Percentiles rank a stretch among this genome's conserved stretches.
phyloP scores from a whole-genome alignment of 2,888 invertebrate species.

The Uloborus plumipes region DNA sequence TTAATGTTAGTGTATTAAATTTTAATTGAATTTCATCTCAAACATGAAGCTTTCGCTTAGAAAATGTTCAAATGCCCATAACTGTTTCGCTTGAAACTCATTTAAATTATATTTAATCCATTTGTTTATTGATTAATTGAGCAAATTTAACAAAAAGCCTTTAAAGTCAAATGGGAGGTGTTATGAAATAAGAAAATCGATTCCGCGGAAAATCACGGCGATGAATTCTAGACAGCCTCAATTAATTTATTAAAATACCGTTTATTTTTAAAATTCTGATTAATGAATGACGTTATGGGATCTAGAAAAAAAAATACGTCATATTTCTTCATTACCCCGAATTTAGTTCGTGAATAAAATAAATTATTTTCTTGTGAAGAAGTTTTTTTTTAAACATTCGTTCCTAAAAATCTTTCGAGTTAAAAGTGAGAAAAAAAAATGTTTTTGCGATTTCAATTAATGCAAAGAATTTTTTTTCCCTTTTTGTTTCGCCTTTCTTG shows the following conservation, averaged over 20 bases:
- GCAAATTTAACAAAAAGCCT: no score
- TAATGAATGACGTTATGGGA: conserved; percentile 58
- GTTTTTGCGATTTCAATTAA: conserved; percentile 64
- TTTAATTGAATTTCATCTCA: no score
- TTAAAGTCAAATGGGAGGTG: no score
- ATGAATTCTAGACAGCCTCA: conserved; percentile 49
- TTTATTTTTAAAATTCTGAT: conserved; percentile 61
- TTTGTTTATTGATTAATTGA: no score
- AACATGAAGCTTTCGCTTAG: no score
- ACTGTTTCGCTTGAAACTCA: no score
- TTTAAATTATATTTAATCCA: no score
- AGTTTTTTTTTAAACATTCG: conserved; percentile 47
- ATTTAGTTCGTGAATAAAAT: conserved; percentile 61
- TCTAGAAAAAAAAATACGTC: conserved; percentile 39
- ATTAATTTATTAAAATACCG: conserved; percentile 64
- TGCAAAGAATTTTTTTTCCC: conserved; percentile 42
- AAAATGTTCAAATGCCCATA: no score
- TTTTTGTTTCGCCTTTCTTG: conserved; percentile 19
- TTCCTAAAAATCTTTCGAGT: conserved; percentile 45
- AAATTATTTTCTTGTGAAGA: conserved; percentile 57
- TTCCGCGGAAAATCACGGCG: conserved; percentile 33
- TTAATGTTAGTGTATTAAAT: no score
- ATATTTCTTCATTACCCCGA: conserved; percentile 63
- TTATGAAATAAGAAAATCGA: neutral
- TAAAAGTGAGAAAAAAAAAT: conserved; percentile 29